Percentiles rank a stretch among this genome's conserved stretches.
These are phyloP conservation scores for Cordilura impudica DNA, from an alignment of 2,888 invertebrate species.

Conservation along the genomic window DNA sequence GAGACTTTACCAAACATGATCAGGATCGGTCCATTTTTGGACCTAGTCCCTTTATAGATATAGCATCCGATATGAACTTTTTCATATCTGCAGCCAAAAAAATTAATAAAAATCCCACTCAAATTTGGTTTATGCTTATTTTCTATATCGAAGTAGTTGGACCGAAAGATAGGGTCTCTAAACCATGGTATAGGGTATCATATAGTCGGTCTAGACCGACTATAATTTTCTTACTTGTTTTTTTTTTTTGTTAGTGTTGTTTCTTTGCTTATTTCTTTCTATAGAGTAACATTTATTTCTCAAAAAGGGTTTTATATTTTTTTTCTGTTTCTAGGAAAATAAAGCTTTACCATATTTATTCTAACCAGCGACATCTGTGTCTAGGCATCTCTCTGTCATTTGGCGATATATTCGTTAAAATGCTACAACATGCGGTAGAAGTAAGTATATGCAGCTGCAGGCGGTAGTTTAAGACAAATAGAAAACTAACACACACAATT, in stretches of 20 bases:
- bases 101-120: too few species aligned
- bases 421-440: slow-evolving; percentile 8
- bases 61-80: too few species aligned
- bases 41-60: too few species aligned
- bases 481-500: slow-evolving; percentile 36
- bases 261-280: slow-evolving; percentile 2
- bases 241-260: not conserved
- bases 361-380: slow-evolving; percentile 54
- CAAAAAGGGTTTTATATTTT: slow-evolving; percentile 47
- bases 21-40: too few species aligned
- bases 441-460: slow-evolving; percentile 53
- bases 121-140: too few species aligned
- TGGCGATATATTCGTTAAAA: not conserved
- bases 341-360: slow-evolving; percentile 30
- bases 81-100: too few species aligned
- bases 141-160: too few species aligned
- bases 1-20: too few species aligned
- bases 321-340: slow-evolving; percentile 51
- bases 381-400: slow-evolving; percentile 36
- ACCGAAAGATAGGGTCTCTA: too few species aligned
- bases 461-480: slow-evolving; percentile 57
- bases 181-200: too few species aligned
- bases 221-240: slow-evolving; percentile 23
- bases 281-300: slow-evolving; percentile 37
- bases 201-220: too few species aligned